Evolutionary conservation across 2,113 vertebrate species (phyloP).

Genomic region (Turdus rufiventris): DNA sequence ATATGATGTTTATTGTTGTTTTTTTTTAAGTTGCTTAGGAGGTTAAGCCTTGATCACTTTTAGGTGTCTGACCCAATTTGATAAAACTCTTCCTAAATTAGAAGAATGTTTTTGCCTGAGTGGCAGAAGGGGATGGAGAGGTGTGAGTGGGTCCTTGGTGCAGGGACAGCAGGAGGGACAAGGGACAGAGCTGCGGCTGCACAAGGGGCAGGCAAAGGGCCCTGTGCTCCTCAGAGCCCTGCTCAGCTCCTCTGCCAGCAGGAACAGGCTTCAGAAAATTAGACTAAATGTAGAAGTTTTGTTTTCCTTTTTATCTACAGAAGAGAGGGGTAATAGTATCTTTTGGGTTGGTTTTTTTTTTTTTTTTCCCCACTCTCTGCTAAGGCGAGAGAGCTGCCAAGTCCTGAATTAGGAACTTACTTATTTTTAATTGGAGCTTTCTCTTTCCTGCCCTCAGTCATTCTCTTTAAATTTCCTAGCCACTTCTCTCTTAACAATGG

Average conservation of each 20-base stretch:
- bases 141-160: background rate
- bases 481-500: background rate
- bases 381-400: background rate
- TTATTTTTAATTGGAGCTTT: background rate
- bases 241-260: background rate
- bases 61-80: background rate
- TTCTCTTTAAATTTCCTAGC: background rate
- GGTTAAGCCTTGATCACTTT: background rate
- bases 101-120: background rate
- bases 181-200: background rate
- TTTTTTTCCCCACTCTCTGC: background rate
- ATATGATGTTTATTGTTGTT: background rate
- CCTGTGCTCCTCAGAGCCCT: accelerated
- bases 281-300: accelerated
- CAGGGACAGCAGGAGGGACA: background rate
- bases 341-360: no score
- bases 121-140: background rate
- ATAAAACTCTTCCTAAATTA: background rate
- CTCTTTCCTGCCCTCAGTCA: background rate
- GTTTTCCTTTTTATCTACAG: background rate
- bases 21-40: background rate
- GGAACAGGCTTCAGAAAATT: background rate
- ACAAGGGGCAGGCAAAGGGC: background rate
- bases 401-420: background rate
- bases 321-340: background rate